Percentiles rank a stretch among this genome's conserved stretches.
These are phyloP conservation scores for Candoia aspera DNA, from an alignment of 2,113 vertebrate genomes.

Conservation along the genomic window DNA sequence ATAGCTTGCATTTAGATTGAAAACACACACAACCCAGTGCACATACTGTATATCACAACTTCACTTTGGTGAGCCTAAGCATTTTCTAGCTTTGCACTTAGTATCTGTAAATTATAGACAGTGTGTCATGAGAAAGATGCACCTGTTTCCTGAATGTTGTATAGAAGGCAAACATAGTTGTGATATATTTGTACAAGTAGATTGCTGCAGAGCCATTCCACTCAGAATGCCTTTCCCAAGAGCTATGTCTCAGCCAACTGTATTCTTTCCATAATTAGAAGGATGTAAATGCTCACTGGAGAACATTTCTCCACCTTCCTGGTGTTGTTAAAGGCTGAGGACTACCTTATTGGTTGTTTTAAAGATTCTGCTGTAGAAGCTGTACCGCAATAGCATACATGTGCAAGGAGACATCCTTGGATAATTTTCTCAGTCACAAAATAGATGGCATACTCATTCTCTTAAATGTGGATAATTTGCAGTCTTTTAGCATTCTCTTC, in stretches of 20 bases:
- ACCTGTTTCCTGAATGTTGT: conserved; percentile 52
- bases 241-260: background rate
- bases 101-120: conserved; percentile 45
- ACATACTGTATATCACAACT: conserved; percentile 1
- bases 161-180: conserved; percentile 43
- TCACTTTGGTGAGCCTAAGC: conserved; percentile 19
- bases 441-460: background rate
- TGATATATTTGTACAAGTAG: background rate
- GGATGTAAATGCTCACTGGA: background rate
- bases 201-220: conserved; percentile 25
- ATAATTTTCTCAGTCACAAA: background rate
- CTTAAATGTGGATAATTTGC: background rate
- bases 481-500: background rate
- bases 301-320: background rate
- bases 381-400: background rate
- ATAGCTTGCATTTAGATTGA: conserved; percentile 47
- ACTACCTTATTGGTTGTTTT: background rate
- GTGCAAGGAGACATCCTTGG: background rate
- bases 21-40: conserved; percentile 41
- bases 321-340: conserved; percentile 12
- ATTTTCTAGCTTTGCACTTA: conserved; percentile 40
- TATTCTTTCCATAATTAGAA: conserved; percentile 27
- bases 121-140: conserved; percentile 40
- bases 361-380: background rate
- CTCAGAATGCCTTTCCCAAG: conserved; percentile 33